These are phyloP conservation scores for Atethmia centrago DNA, from an alignment of 2,888 invertebrate species.

Conservation along the genomic window DNA sequence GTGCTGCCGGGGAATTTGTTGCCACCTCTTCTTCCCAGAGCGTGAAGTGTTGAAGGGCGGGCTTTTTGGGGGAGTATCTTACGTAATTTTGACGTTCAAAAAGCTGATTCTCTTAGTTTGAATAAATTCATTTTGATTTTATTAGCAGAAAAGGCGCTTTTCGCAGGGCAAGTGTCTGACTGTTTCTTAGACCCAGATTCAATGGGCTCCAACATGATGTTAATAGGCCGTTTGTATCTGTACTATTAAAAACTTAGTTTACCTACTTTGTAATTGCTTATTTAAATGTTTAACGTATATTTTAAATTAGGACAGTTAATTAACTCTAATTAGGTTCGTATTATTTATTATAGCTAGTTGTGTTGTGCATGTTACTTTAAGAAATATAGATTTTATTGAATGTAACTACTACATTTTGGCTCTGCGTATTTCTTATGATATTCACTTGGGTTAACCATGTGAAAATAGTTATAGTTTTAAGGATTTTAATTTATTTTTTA, in stretches of 20 bases:
- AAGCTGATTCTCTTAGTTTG: background rate
- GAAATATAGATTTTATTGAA: slow-evolving; percentile 29
- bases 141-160: background rate
- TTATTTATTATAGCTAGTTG: slow-evolving; percentile 35
- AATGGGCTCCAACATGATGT: slow-evolving; percentile 24
- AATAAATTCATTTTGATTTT: background rate
- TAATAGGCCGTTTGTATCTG: slow-evolving; percentile 6
- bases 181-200: background rate
- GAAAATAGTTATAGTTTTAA: slow-evolving; percentile 35
- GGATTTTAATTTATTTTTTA: background rate
- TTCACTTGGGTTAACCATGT: slow-evolving; percentile 32
- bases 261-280: background rate
- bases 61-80: background rate
- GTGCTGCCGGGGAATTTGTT: background rate
- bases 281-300: slow-evolving; percentile 9
- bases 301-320: background rate
- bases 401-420: slow-evolving; percentile 10
- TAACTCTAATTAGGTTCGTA: slow-evolving; percentile 1
- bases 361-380: slow-evolving; percentile 44
- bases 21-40: background rate
- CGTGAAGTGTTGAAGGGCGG: background rate
- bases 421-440: slow-evolving; percentile 59
- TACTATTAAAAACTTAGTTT: slow-evolving; percentile 9
- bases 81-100: background rate
- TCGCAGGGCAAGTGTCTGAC: too few species aligned